Base-by-base conservation (phyloP, 1,140 invertebrate genomes). In the Drosophila paulistorum region DNA sequence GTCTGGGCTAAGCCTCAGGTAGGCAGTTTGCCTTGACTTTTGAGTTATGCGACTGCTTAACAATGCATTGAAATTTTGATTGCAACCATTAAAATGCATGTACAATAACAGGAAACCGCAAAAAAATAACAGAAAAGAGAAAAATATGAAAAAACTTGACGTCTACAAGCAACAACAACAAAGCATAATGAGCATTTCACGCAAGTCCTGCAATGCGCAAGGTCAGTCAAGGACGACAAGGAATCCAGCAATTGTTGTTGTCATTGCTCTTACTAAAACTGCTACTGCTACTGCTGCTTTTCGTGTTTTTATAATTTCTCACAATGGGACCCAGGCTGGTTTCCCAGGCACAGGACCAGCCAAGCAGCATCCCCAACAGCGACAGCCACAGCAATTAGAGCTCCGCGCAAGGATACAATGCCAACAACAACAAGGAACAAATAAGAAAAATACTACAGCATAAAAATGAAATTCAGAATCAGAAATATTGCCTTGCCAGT, bases 21-120 rank as follows among this genome's bases (percentile, higher is more conserved):
- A 51, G 45, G 45, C 45, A 9, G 45, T 67, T 58, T 20, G 81
- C 74, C 81, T 70, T 78, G 59, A 66, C 64, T 64, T 42, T 75
- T 75, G 54, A 62, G 67, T 73, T 75, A 65, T 60, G 13, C 23
- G 58, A 20, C 58, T 60, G 20, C 39, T 63, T 72, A 82, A 79
- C 82, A 85, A 82, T 86, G 84, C 83, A 89, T 80, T 74, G 55
- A 77, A 87, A 83, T 87, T 83, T 85, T 87, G 79, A 89, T 87
- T 87, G 84, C 83, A 80, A 71, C 77, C 80, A 87, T 87, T 87
- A 87, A 87, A 87, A 83, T 89, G 83, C 83, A 87, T 79, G 83
- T 68, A 57, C 69, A 74, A 51, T 51, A 51, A 51, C 45, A 23
- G 11, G 45, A 51, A 51, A 11, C 45, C 45, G 2, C n/a, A 51